Base-by-base conservation (phyloP, 2,888 invertebrate genomes). In the Nymphalis urticae region DNA sequence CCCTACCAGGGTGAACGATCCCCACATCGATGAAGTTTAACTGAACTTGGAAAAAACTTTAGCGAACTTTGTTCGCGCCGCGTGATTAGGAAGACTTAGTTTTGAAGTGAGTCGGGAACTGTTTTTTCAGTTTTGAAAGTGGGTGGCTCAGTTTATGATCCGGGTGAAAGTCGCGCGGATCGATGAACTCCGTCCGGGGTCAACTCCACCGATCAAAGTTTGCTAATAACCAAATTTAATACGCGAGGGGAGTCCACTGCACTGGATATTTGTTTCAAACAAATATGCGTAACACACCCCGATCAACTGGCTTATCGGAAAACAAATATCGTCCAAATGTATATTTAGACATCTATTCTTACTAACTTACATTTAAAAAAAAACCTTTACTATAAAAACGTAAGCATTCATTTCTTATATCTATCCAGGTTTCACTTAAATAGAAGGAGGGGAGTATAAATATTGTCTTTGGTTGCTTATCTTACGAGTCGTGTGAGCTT, bases 61-160 rank as follows among this genome's bases (percentile, higher is more conserved):
- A 80, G 75, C 74, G 82, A 90, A 91, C 83, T 91, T 90, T 85
- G 87, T 88, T 87, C 88, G 87, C 89, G 89, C 88, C 87, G 87
- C 87, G 90, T 92, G 92, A 92, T 92, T 92, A 92, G 92, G 90
- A 90, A 87, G 90, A 91, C 90, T 92, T 92, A 92, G 92, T 92
- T 92, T 85, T 89, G 88, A 92, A 92, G 89, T 89, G 86, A 90
- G 89, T 88, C 85, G 86, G 83, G 87, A 89, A 90, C 86, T 88
- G 89, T 86, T 90, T 91, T 90, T 92, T 88, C 89, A 91, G 90
- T 90, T 92, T 90, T 87, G 89, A 92, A 92, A 92, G 91, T 92
- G 85, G 91, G 92, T 92, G 89, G 90, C 89, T 90, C 87, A 91
- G 90, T 92, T 92, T 91, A 90, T 92, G 91, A 92, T 90, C 87